Conservation (phyloP, 2,797 vertebrate genomes). For the Chloroceryle amazona region DNA sequence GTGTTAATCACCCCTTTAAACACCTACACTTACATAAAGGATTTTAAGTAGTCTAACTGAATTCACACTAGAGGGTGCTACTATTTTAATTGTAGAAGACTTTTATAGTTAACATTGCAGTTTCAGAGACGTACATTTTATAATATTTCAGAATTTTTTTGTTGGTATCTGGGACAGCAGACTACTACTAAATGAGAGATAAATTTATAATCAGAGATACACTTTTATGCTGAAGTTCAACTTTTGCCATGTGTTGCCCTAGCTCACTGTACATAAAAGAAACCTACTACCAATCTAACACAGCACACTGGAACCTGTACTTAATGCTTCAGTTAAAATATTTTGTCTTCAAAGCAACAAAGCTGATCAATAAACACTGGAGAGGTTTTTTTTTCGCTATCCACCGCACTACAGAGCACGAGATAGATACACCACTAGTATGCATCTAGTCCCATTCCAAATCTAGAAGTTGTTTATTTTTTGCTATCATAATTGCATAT, state of each 20-base stretch:
- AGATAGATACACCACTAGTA: neutral
- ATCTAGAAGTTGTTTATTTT: neutral
- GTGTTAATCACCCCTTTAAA: neutral
- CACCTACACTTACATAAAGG: neutral
- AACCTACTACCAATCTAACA: neutral
- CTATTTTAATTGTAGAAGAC: constrained; percentile 24
- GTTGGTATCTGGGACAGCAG: neutral
- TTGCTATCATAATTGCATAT: neutral
- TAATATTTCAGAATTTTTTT: neutral
- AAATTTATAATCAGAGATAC: neutral
- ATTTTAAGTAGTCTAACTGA: neutral
- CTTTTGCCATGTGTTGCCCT: neutral
- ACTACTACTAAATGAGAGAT: neutral
- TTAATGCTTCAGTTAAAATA: neutral
- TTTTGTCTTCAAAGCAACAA: neutral
- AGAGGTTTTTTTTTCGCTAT: neutral
- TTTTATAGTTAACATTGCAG: neutral
- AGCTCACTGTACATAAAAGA: neutral
- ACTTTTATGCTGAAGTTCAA: neutral
- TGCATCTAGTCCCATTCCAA: neutral
- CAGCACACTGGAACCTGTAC: neutral
- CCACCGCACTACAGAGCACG: neutral
- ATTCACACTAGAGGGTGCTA: constrained; percentile 52
- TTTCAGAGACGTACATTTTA: neutral
- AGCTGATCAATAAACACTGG: neutral